Evolutionary conservation across 2,113 vertebrate species (phyloP).

Genomic region (Bombycilla garrulus): DNA sequence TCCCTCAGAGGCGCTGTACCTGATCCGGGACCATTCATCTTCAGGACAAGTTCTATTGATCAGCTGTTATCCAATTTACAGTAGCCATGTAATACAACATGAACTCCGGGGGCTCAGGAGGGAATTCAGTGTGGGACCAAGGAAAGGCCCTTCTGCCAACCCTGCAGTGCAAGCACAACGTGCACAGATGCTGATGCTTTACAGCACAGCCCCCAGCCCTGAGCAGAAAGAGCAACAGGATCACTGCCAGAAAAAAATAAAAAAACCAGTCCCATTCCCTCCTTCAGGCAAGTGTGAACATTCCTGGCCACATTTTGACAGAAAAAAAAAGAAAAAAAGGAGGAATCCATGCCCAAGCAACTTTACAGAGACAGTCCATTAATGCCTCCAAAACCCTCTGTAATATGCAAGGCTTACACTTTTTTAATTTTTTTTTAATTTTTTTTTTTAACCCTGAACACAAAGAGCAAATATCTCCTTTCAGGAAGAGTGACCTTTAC

Average conservation of each 20-base stretch:
- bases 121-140: not conserved
- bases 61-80: conserved; percentile 26
- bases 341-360: not conserved
- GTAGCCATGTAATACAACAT: not conserved
- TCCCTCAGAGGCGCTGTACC: not conserved
- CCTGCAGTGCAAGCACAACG: not conserved
- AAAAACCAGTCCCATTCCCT: not conserved
- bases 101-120: not conserved
- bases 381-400: not conserved
- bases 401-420: not conserved
- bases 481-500: conserved; percentile 42
- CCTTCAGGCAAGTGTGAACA: not conserved
- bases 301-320: not conserved
- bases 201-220: not conserved
- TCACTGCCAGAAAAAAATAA: not conserved
- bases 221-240: not conserved
- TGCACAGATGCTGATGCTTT: not conserved
- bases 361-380: not conserved
- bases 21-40: not conserved
- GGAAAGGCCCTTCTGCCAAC: not conserved
- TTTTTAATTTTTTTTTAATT: not conserved
- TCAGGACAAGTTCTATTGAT: conserved; percentile 41
- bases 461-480: conserved; percentile 46
- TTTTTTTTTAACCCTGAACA: not conserved
- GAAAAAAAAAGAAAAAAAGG: not conserved